Evolutionary conservation across 2,113 vertebrate species (phyloP).

Genomic region (Podiceps cristatus): DNA sequence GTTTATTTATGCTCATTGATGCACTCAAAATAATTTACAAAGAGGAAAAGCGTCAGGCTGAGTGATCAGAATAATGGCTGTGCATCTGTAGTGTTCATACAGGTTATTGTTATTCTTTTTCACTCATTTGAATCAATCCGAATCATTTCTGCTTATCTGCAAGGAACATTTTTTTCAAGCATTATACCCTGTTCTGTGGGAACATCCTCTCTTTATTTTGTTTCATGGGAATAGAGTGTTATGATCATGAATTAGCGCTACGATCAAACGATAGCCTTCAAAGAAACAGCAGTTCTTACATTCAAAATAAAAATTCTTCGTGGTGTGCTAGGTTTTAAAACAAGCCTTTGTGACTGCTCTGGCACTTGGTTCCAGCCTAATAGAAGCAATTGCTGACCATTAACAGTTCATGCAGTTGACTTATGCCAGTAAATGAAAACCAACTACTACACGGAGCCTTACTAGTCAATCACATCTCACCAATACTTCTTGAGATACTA

Average conservation of each 20-base stretch:
- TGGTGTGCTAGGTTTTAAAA: neutral
- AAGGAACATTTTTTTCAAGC: neutral
- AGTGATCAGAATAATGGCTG: constrained; percentile 43
- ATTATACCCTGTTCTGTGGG: neutral
- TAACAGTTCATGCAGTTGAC: neutral
- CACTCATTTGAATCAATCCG: neutral
- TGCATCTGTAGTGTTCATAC: neutral
- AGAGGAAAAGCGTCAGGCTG: constrained; percentile 5
- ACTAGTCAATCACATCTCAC: neutral
- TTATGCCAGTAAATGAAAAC: neutral
- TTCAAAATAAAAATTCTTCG: neutral
- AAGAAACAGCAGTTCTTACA: neutral
- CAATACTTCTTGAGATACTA: neutral
- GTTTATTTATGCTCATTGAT: constrained; percentile 4
- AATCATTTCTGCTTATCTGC: neutral
- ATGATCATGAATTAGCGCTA: neutral
- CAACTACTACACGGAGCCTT: neutral
- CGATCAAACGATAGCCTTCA: neutral
- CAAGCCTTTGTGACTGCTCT: neutral
- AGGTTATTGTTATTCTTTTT: constrained; percentile 7
- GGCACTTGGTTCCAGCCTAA: neutral
- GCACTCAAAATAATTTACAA: constrained; percentile 33
- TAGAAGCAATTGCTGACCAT: neutral
- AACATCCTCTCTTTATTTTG: neutral
- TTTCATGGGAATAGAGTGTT: neutral